These are phyloP conservation scores for Drosophila simulans DNA, from an alignment of 1,140 invertebrate species.

Conservation along the genomic window DNA sequence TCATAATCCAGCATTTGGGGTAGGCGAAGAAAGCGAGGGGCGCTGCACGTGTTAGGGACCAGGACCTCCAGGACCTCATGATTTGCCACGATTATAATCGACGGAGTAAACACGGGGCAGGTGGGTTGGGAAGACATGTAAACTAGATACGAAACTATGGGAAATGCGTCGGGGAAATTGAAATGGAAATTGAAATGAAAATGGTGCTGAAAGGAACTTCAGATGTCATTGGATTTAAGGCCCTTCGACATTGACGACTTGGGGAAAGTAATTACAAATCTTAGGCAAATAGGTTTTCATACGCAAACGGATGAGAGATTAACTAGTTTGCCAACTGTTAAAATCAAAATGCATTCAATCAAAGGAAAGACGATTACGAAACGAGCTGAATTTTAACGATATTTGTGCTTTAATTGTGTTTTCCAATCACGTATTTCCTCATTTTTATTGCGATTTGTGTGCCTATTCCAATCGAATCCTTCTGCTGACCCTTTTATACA, in stretches of 20 bases:
- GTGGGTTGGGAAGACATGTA: too few species aligned
- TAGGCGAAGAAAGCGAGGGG: neutral
- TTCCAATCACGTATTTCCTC: constrained; percentile 3
- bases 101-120: constrained; percentile 1
- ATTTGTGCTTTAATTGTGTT: neutral
- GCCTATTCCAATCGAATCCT: neutral
- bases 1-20: constrained; percentile 25
- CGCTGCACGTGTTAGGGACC: constrained; percentile 1
- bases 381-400: neutral
- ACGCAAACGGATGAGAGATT: constrained; percentile 7
- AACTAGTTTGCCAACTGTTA: constrained; percentile 15
- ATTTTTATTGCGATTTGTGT: neutral
- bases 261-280: constrained; percentile 14
- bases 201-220: constrained; percentile 7
- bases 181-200: constrained; percentile 10
- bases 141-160: too few species aligned
- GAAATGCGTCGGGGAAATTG: neutral
- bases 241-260: constrained; percentile 14
- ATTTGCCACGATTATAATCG: constrained; percentile 7
- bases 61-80: neutral
- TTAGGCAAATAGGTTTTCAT: neutral
- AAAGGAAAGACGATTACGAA: neutral
- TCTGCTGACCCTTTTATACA: constrained; percentile 4
- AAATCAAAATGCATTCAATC: neutral
- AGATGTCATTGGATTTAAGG: neutral